Evolutionary conservation across 2,888 invertebrate species (phyloP).

Genomic region (Catocala fraxini): DNA sequence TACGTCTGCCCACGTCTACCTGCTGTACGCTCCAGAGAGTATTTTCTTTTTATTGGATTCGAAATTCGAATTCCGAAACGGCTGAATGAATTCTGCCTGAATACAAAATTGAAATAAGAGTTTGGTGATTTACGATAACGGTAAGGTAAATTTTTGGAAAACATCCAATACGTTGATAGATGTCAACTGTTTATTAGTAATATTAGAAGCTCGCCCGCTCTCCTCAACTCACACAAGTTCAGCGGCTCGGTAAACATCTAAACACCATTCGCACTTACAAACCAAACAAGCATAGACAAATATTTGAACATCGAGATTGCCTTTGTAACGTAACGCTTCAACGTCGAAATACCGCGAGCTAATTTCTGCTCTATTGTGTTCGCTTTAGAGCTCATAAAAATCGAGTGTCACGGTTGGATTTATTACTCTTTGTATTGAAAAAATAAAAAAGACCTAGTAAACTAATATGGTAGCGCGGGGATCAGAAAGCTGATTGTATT

Average conservation of each 20-base stretch:
- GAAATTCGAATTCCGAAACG: slow-evolving; percentile 69
- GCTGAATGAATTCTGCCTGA: slow-evolving; percentile 70
- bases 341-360: slow-evolving; percentile 56
- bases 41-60: slow-evolving; percentile 72
- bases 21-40: slow-evolving; percentile 66
- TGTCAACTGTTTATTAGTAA: slow-evolving; percentile 80
- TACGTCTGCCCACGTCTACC: slow-evolving; percentile 86
- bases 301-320: slow-evolving; percentile 82
- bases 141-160: slow-evolving; percentile 47
- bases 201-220: slow-evolving; percentile 69
- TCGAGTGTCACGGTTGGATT: slow-evolving; percentile 39
- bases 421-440: slow-evolving; percentile 56
- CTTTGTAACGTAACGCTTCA: slow-evolving; percentile 69
- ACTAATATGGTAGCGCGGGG: slow-evolving; percentile 78
- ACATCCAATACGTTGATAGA: slow-evolving; percentile 64
- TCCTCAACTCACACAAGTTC: slow-evolving; percentile 76
- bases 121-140: slow-evolving; percentile 45
- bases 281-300: slow-evolving; percentile 84
- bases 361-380: slow-evolving; percentile 66
- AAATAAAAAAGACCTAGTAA: slow-evolving; percentile 71
- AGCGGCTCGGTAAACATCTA: slow-evolving; percentile 83
- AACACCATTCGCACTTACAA: slow-evolving; percentile 87
- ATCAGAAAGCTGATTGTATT: slow-evolving; percentile 77
- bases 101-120: slow-evolving; percentile 58
- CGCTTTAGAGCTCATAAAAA: slow-evolving; percentile 61